Base-by-base conservation (phyloP, 23 tunicate genomes). In the Phallusia fumigata region DNA sequence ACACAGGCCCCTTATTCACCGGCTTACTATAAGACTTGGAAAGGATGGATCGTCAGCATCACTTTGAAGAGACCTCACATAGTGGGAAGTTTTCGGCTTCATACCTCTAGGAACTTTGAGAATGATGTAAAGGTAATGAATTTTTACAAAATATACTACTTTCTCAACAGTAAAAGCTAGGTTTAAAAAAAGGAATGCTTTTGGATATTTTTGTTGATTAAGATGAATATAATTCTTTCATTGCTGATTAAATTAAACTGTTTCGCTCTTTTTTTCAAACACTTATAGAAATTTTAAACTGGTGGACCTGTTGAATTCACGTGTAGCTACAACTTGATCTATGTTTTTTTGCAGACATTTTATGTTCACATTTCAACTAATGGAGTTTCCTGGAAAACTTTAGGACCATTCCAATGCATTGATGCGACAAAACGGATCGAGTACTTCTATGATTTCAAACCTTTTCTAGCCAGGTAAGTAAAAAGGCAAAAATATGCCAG, bases 81-180 rank as follows among this genome's bases (percentile, higher is more conserved):
- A 32, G 64, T 91, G 73, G 96, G 87, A 34, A 91, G 96, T 73
- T 81, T 91, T 28, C 65, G 84, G 35, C 80, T 91, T 35, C 87
- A 83, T 32, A 91, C 96, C 18, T 91, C 96, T 8, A 44, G 74
- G 21, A 86, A 91, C 53, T 86, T 82, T 36, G 79, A 79, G 15
- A 86, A 91, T 81, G 96, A 91, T 75, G 96, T 91, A 10, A 86
- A 91, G 88, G 96, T 91, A n/a, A n/a, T n/a, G n/a, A n/a, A n/a
- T n/a, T n/a, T n/a, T n/a, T n/a, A n/a, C n/a, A n/a, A n/a, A n/a
- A n/a, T n/a, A n/a, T n/a, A n/a, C n/a, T n/a, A n/a, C n/a, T n/a
- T n/a, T n/a, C n/a, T n/a, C n/a, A n/a, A n/a, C n/a, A n/a, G n/a
- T n/a, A n/a, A n/a, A n/a, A n/a, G n/a, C n/a, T n/a, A n/a, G n/a